Evolutionary conservation across 1,140 invertebrate species (phyloP).

Genomic region (Theocolax elegans): DNA sequence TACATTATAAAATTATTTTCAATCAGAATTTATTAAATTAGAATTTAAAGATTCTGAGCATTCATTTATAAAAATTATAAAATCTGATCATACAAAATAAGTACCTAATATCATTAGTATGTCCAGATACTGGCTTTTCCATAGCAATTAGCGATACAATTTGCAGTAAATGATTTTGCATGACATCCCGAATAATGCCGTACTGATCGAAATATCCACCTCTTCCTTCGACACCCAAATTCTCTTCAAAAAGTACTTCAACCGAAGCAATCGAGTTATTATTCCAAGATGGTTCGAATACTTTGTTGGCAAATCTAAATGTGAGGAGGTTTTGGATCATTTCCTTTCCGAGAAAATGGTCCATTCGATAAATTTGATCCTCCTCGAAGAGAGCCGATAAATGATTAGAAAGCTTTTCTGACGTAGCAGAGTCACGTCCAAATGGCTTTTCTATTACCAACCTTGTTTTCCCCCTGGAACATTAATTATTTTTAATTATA

Average conservation of each 20-base stretch:
- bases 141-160: slow-evolving; percentile 97
- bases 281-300: slow-evolving; percentile 92
- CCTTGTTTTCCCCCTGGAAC: slow-evolving; percentile 89
- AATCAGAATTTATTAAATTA: too few relatives aligned
- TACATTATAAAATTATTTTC: too few relatives aligned
- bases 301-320: slow-evolving; percentile 86
- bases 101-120: slow-evolving; percentile 96
- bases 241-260: slow-evolving; percentile 97
- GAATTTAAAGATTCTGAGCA: too few relatives aligned
- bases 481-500: too few relatives aligned
- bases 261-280: slow-evolving; percentile 95
- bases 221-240: slow-evolving; percentile 97
- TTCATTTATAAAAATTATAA: too few relatives aligned
- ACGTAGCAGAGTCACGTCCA: slow-evolving; percentile 89
- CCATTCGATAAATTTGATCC: slow-evolving; percentile 97
- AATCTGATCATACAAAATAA: too few relatives aligned
- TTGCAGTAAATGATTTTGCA: slow-evolving; percentile 99
- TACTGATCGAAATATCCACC: slow-evolving; percentile 99
- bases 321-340: slow-evolving; percentile 99
- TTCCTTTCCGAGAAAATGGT: slow-evolving; percentile 99
- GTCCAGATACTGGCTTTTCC: slow-evolving; percentile 94
- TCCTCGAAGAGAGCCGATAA: slow-evolving; percentile 90
- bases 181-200: slow-evolving; percentile 97
- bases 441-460: slow-evolving; percentile 99
- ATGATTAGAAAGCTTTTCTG: slow-evolving; percentile 87